A percentile compares a stretch with the other conserved stretches of the same genome.
phyloP scores from a whole-genome alignment of 2,113 vertebrate species.

The Prietella phreatophila region DNA sequence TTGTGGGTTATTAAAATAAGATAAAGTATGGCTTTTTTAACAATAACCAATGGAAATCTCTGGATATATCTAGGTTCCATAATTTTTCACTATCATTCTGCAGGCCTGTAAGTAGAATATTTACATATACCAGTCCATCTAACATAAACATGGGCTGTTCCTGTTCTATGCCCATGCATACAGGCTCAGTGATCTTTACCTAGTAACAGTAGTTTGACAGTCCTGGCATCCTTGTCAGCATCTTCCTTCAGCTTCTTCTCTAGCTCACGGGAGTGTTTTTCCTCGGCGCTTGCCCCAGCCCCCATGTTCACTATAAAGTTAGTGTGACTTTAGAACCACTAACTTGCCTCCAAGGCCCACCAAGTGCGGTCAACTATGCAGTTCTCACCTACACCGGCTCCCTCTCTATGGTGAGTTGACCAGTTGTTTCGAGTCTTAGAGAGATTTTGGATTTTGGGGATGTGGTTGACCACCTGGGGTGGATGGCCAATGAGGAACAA shows the following conservation, averaged over 20 bases:
- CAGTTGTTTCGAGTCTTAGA: constrained; percentile 67
- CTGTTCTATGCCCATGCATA: constrained; percentile 11
- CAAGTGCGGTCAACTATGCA: constrained; percentile 50
- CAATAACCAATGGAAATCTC: neutral
- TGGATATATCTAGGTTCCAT: neutral
- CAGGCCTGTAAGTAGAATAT: neutral
- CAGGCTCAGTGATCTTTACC: constrained; percentile 73
- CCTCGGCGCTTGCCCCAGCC: constrained; percentile 91
- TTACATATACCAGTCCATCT: neutral
- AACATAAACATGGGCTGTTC: neutral
- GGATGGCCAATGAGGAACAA: constrained; percentile 77
- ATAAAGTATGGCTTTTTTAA: neutral
- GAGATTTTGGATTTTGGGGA: constrained; percentile 78
- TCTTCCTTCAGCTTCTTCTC: constrained; percentile 98
- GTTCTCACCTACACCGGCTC: constrained; percentile 58
- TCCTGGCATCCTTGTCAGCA: constrained; percentile 92
- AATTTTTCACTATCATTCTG: neutral
- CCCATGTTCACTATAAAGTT: constrained; percentile 78
- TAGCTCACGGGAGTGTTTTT: constrained; percentile 91
- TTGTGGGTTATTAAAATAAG: neutral
- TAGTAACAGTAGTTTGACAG: constrained; percentile 94
- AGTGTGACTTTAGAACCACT: constrained; percentile 51
- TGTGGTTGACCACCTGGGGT: constrained; percentile 56
- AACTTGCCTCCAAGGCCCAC: constrained; percentile 51
- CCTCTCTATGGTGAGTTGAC: constrained; percentile 52